These are phyloP conservation scores for Drymodes brunneopygia DNA, from an alignment of 2,113 vertebrate species.

Conservation along the genomic window DNA sequence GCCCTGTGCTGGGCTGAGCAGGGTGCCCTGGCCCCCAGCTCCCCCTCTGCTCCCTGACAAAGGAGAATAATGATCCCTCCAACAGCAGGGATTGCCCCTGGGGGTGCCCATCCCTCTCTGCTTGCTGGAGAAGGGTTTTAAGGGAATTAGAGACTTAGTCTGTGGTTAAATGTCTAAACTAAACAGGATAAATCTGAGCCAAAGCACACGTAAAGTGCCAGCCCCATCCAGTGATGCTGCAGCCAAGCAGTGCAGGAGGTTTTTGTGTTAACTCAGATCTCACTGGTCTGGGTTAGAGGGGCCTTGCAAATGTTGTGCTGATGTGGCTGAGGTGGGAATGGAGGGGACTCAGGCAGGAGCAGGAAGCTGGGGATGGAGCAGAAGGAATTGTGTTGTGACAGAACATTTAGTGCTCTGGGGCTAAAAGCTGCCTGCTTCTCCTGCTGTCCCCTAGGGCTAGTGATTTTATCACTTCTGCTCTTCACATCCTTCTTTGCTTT, in stretches of 20 bases:
- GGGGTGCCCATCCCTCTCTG: not conserved
- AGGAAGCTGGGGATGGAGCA: not conserved
- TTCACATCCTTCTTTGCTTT: not conserved
- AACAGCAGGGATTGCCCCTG: not conserved
- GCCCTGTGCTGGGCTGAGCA: not conserved
- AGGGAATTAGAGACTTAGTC: not conserved
- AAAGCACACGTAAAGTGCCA: accelerated
- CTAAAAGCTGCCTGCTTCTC: not conserved
- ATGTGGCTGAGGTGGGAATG: not conserved
- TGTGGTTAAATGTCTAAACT: not conserved
- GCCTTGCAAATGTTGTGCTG: not conserved
- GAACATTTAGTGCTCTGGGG: not conserved
- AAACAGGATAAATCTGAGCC: not conserved
- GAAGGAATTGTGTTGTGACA: not conserved
- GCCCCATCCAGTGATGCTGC: not conserved
- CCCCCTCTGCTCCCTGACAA: not conserved
- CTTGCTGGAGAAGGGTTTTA: not conserved
- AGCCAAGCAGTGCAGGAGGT: not conserved
- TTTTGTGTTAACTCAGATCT: not conserved
- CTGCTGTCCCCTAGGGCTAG: not conserved
- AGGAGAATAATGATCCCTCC: not conserved
- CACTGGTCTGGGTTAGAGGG: not conserved
- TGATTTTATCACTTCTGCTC: not conserved
- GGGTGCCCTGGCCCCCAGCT: not conserved
- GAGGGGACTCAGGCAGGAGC: not conserved